Base-by-base conservation (phyloP, 2,797 vertebrate species). In the Helostoma temminkii region DNA sequence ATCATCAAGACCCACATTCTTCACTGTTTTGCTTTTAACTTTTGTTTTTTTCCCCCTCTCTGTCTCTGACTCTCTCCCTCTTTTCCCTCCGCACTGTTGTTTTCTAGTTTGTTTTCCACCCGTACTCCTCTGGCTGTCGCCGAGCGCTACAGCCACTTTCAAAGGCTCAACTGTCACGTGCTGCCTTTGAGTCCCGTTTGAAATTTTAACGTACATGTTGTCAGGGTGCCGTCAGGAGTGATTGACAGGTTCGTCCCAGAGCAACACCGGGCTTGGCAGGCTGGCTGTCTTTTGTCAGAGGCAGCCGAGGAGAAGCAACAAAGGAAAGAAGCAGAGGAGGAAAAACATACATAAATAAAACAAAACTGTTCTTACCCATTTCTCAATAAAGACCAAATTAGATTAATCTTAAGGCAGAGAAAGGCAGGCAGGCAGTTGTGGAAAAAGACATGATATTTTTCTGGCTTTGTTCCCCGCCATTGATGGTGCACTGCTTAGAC, bases 201-300 rank as follows among this genome's bases (percentile, higher is more conserved):
- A 94, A 95, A 94, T 95, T 94, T 94, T 92, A 93, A 94, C 93
- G 92, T 94, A 93, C 93, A 93, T 91, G 93, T 95, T 95, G 93
- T 95, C 93, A 94, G 92, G 90, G 92, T 83, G 92, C 93, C 92
- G 91, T 94, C 93, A 94, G 93, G 84, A 83, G 86, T 94, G 94
- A 95, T 94, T 95, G 94, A 94, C 94, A 93, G 94, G 88, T 92
- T 88, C 83, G 93, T 95, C 94, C 94, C 94, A 93, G 91, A 93
- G 94, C 94, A 93, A 91, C 92, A 89, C 91, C 79, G 85, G 91
- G 92, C 91, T 93, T 93, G 93, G 93, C 93, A 93, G 94, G 91
- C 93, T 93, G 91, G 91, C 90, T 93, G 91, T 93, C 92, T 94
- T 95, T 94, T 94, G 94, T 94, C 93, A 93, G 93, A 93, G 89